Conservation (phyloP, 1,140 invertebrate genomes). For the Bombus confusus region DNA sequence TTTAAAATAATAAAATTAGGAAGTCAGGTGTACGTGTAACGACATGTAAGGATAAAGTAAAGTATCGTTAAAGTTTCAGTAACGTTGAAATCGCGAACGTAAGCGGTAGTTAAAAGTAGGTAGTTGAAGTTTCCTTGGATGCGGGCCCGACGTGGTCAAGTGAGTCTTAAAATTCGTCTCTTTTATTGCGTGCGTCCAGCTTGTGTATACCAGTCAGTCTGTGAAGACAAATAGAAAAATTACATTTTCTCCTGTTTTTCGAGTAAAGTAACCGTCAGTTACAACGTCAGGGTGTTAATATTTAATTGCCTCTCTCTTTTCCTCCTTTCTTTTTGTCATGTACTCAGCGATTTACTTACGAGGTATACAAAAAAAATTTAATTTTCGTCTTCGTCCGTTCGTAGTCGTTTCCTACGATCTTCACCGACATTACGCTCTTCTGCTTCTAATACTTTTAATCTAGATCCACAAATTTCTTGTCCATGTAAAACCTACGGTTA, state of each 20-base stretch:
- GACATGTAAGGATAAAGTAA: constrained; percentile 73
- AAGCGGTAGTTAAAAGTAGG: constrained; percentile 80
- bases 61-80: constrained; percentile 79
- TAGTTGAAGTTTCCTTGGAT: constrained; percentile 81
- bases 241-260: constrained; percentile 73
- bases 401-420: constrained; percentile 83
- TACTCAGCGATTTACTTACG: constrained; percentile 77
- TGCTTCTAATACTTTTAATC: constrained; percentile 94
- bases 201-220: constrained; percentile 83
- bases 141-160: constrained; percentile 83
- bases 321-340: constrained; percentile 44
- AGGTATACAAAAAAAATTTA: constrained; percentile 72
- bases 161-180: constrained; percentile 83
- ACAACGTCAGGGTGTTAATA: constrained; percentile 66
- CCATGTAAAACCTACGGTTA: constrained; percentile 87
- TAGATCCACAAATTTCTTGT: constrained; percentile 90
- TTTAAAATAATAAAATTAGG: constrained; percentile 68
- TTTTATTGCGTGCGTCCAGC: constrained; percentile 83
- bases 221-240: constrained; percentile 83
- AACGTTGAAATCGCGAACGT: constrained; percentile 80
- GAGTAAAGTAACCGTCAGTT: constrained; percentile 58
- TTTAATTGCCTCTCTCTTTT: constrained; percentile 50
- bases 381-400: constrained; percentile 82
- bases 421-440: constrained; percentile 88
- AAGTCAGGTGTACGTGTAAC: constrained; percentile 73